phyloP scores from a whole-genome alignment of 2,797 vertebrate genomes.

The Hydrocynus forskahlii region DNA sequence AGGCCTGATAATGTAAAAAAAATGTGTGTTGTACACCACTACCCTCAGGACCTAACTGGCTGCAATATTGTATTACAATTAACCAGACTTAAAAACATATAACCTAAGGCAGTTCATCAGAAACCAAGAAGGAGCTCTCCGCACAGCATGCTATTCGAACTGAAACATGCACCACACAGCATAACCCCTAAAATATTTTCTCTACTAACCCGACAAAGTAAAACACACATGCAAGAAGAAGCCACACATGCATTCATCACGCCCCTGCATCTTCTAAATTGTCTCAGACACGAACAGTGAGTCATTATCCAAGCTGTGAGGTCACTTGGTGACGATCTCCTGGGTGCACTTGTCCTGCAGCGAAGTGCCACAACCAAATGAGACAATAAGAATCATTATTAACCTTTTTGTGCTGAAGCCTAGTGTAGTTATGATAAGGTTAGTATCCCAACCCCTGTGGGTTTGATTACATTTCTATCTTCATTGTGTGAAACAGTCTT shows the following conservation, averaged over 20 bases:
- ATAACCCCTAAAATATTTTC: background rate
- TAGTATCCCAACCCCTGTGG: background rate
- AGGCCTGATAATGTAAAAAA: background rate
- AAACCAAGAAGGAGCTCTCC: background rate
- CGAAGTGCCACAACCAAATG: background rate
- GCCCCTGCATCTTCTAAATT: background rate
- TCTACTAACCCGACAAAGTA: background rate
- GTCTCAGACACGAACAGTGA: background rate
- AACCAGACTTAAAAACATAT: background rate
- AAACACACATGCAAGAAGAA: conserved; percentile 7
- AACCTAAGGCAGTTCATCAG: background rate
- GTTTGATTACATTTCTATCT: background rate
- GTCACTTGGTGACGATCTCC: background rate
- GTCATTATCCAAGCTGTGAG: conserved; percentile 20
- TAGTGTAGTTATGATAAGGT: conserved; percentile 18
- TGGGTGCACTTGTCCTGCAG: background rate
- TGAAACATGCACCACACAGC: conserved; percentile 21
- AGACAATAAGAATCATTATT: background rate
- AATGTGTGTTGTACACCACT: background rate
- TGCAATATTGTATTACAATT: background rate
- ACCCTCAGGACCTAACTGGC: background rate
- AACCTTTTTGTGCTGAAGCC: background rate
- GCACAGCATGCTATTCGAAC: background rate
- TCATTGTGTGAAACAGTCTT: background rate
- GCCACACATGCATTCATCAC: background rate